Percentiles rank a stretch among this genome's conserved stretches.
These are phyloP conservation scores for Salvator merianae DNA, from an alignment of 2,113 vertebrate genomes.

Conservation along the genomic window DNA sequence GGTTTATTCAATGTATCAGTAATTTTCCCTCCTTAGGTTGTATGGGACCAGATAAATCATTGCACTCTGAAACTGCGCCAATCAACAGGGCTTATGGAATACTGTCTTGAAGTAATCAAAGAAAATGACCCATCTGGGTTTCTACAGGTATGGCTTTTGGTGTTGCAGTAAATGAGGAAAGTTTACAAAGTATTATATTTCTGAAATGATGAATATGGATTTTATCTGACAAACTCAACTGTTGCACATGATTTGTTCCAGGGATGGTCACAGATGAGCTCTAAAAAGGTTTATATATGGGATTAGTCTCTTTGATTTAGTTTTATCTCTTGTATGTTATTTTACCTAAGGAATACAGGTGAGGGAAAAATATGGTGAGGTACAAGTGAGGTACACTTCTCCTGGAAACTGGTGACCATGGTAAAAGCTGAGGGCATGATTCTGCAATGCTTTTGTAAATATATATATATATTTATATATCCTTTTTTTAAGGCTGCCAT, in stretches of 20 bases:
- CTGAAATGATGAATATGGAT: neutral
- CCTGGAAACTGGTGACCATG: neutral
- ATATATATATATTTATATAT: too few species aligned
- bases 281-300: neutral
- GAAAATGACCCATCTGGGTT: slow-evolving; percentile 97
- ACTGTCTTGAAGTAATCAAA: slow-evolving; percentile 94
- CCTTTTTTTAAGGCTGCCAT: too few species aligned
- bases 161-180: neutral
- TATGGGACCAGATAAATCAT: slow-evolving; percentile 98
- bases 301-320: neutral
- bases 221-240: neutral
- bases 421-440: neutral
- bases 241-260: neutral
- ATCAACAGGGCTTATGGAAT: slow-evolving; percentile 98
- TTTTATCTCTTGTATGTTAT: neutral
- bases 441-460: neutral
- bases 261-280: neutral
- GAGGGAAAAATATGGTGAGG: neutral
- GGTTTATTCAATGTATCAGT: slow-evolving; percentile 23
- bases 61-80: slow-evolving; percentile 97
- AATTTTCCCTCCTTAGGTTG: slow-evolving; percentile 78
- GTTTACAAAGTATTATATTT: fast-evolving
- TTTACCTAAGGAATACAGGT: neutral
- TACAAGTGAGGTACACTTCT: neutral
- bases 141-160: slow-evolving; percentile 82